Base-by-base conservation (phyloP, 2,797 vertebrate species). In the Moxostoma hubbsi region DNA sequence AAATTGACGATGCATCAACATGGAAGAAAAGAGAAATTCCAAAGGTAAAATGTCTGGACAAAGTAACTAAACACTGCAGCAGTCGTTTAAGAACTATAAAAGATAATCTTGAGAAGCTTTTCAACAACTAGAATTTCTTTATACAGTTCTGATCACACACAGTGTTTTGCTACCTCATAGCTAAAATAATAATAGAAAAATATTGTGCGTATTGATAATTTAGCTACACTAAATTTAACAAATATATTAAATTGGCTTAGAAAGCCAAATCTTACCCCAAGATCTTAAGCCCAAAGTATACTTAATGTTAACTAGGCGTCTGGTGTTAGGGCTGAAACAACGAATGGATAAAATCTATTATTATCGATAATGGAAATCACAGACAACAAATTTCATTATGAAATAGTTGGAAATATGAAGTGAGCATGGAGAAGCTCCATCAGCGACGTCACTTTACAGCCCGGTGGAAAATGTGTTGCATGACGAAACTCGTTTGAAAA, bases 1-100 rank as follows among this genome's bases (percentile, higher is more conserved):
- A 93, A 93, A 84, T 90, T 90, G 89, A 89, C 88, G 91, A 89
- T 85, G 88, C 86, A 86, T 88, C 87, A 90, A 92, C 88, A 92
- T 79, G 85, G 81, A 90, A 86, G 83, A 88, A 85, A 84, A 87
- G 79, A 92, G 90, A 92, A 91, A 92, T 88, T 89, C 89, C 85
- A 91, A 84, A 84, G 87, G 90, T 87, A 82, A 91, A 89, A 83
- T 36, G 54, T 78, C 84, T 88, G 69, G 73, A 55, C 43, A 75
- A 65, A 71, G 12, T 8, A 71, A 79, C 5, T 71, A 77, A 65
- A 75, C 68, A 81, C 47, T 51, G 63, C 71, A 64, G 63, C 71
- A 61, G 16, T 79, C 24, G 73, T 74, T 64, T 9, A 13, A 63
- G 61, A 36, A 36, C 36, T 36, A 36, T 36, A 36, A 24, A 59